Evolutionary conservation across 2,797 vertebrate species (phyloP), one percentile per base, ranked within the genome.

Genomic region (Malurus splendens): DNA sequence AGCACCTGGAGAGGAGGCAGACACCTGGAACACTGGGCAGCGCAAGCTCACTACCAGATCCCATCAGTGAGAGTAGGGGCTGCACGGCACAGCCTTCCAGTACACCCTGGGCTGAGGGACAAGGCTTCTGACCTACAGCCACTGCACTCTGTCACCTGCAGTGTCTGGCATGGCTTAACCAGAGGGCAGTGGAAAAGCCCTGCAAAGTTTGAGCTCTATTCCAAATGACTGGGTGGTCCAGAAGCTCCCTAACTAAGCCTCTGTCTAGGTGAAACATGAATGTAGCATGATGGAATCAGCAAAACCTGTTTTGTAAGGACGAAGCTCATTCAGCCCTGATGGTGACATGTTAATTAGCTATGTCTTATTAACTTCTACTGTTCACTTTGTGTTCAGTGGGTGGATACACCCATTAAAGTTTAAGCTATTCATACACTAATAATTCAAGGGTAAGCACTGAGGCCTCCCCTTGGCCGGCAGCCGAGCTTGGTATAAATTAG

Each of bases 301-400:
- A 5, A 70, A 62, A 67, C 33, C 10, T 1, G 3, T 81, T 78
- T 87, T 1, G 1, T 55, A 79, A 78, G 41, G 28, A 72, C 22
- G 36, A 32, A 62, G 73, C 28, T 59, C 41, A 70, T 50, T 45
- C 36, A 25, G 45, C 23, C 24, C 38, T 48, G 12, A 19, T 50
- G 42, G 28, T 42, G 68, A 64, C 50, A 70, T 2, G 41, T 38
- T 91, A 84, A 90, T 88, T 82, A 47, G 27, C 47, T 45, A 36
- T 44, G n/a, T 50, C 45, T 66, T 32, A 55, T 12, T 85, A 87
- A 85, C 72, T 75, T 90, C 86, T 78, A 75, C 71, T 82, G 60
- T 87, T 92, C 42, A 6, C 59, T 82, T 76, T 59, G 38, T 76
- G 72, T 65, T 85, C 42, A 15, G 33, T 48, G 86, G 66, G 70